Evolutionary conservation across 2,113 vertebrate genomes (phyloP).

Genomic region (Chascanopsetta lugubris): DNA sequence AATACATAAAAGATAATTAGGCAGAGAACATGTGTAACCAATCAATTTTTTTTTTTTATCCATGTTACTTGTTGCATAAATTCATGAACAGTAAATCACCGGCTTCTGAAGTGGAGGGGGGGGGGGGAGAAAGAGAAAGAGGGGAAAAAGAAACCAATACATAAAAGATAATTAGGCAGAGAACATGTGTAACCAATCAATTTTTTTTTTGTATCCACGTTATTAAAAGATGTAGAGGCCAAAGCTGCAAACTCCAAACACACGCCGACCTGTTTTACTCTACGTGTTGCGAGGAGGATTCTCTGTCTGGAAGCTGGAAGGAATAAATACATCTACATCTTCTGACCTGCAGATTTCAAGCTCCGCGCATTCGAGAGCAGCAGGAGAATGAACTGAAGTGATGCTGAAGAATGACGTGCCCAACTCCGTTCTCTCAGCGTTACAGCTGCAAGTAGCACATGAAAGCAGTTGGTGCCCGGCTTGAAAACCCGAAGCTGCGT

Average conservation of each 20-base stretch:
- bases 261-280: slow-evolving; percentile 2
- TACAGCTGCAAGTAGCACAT: too few relatives aligned
- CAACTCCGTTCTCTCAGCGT: too few relatives aligned
- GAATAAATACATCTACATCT: too few relatives aligned
- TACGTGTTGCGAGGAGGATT: slow-evolving; percentile 5
- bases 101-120: slow-evolving; percentile 41
- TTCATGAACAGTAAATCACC: slow-evolving; percentile 81
- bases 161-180: slow-evolving; percentile 78
- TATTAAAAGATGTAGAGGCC: slow-evolving; percentile 5
- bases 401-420: neutral
- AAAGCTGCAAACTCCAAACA: slow-evolving; percentile 20
- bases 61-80: slow-evolving; percentile 76
- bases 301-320: too few relatives aligned
- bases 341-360: slow-evolving; percentile 14
- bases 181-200: slow-evolving; percentile 75
- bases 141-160: slow-evolving; percentile 65
- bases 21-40: slow-evolving; percentile 69
- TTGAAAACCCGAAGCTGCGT: too few relatives aligned
- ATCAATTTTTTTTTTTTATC: slow-evolving; percentile 69
- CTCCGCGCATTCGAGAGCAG: neutral
- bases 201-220: slow-evolving; percentile 7
- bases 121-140: too few relatives aligned
- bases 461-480: too few relatives aligned
- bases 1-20: slow-evolving; percentile 79
- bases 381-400: neutral